These are phyloP conservation scores for Troglohyphantes excavatus DNA, from an alignment of 2,888 invertebrate genomes.

Conservation along the genomic window DNA sequence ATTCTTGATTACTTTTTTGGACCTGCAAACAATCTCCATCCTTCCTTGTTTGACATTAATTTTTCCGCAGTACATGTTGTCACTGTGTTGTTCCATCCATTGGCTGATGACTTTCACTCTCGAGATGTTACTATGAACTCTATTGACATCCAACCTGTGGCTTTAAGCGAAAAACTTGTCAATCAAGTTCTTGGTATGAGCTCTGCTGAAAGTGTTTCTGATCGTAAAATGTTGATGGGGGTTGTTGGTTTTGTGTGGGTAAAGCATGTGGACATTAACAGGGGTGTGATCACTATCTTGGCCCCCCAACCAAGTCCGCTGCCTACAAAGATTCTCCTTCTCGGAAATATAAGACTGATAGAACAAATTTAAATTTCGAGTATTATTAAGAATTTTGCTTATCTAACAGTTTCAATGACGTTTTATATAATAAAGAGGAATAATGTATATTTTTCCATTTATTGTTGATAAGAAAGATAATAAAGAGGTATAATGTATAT, in stretches of 20 bases:
- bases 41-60: constrained; percentile 96
- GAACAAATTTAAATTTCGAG: too few relatives aligned
- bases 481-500: too few relatives aligned
- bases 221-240: constrained; percentile 93
- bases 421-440: too few relatives aligned
- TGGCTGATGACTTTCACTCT: constrained; percentile 91
- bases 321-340: constrained; percentile 91
- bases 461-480: too few relatives aligned
- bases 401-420: too few relatives aligned
- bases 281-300: constrained; percentile 92
- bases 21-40: constrained; percentile 89
- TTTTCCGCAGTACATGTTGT: constrained; percentile 94
- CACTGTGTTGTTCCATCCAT: constrained; percentile 90
- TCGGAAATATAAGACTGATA: constrained; percentile 94
- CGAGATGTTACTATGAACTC: constrained; percentile 97
- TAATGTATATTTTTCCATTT: too few relatives aligned
- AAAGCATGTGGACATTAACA: constrained; percentile 92
- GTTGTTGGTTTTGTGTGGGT: constrained; percentile 95
- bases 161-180: constrained; percentile 87
- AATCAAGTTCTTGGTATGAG: constrained; percentile 96
- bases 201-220: constrained; percentile 90
- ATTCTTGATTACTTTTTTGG: constrained; percentile 98
- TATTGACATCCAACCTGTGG: constrained; percentile 92
- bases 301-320: constrained; percentile 97
- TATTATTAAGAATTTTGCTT: too few relatives aligned